phyloP scores from a whole-genome alignment of 2,888 invertebrate species.

The Pollenia amentaria region DNA sequence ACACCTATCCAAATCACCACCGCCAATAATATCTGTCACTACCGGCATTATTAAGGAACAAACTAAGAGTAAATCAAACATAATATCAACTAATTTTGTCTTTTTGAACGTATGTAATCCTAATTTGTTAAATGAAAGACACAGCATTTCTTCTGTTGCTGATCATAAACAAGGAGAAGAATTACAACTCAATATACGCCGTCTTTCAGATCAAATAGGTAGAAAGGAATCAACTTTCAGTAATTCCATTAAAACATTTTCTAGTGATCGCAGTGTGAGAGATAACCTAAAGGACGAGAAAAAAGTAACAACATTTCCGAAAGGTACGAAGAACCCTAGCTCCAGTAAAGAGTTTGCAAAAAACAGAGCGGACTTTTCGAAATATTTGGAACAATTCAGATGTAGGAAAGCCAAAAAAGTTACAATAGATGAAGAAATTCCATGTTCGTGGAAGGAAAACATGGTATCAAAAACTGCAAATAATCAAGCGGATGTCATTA shows the following conservation, averaged over 20 bases:
- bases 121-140: slow-evolving; percentile 81
- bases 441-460: neutral
- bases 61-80: slow-evolving; percentile 67
- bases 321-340: slow-evolving; percentile 1
- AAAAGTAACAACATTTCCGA: slow-evolving; percentile 34
- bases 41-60: slow-evolving; percentile 46
- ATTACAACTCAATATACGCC: slow-evolving; percentile 82
- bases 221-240: slow-evolving; percentile 60
- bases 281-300: slow-evolving; percentile 48
- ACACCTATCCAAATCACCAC: slow-evolving; percentile 50
- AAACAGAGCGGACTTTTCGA: slow-evolving; percentile 76
- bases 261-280: slow-evolving; percentile 75
- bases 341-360: neutral
- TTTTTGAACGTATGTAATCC: slow-evolving; percentile 80
- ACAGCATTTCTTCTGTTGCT: slow-evolving; percentile 82
- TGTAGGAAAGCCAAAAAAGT: slow-evolving; percentile 78
- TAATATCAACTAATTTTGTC: slow-evolving; percentile 60
- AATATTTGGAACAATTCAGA: slow-evolving; percentile 78
- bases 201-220: slow-evolving; percentile 83
- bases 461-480: slow-evolving; percentile 66
- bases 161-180: slow-evolving; percentile 80
- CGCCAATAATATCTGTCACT: slow-evolving; percentile 65
- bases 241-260: slow-evolving; percentile 71
- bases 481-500: slow-evolving; percentile 75
- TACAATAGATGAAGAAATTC: slow-evolving; percentile 37